Conservation (phyloP, 1,140 invertebrate genomes). For the Chironomus striatipennis region DNA sequence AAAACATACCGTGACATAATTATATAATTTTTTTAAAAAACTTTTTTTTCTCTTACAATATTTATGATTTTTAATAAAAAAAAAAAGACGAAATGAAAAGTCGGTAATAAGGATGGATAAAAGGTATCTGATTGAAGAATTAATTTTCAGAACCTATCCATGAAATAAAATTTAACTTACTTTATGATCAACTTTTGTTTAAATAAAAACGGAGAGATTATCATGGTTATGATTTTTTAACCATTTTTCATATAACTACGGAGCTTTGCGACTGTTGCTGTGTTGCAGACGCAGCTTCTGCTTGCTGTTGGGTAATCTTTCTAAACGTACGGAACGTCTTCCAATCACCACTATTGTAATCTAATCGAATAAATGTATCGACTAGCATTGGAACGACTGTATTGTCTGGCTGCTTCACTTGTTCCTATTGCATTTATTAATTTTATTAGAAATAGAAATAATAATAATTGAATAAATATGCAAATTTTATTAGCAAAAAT, state of each 20-base stretch:
- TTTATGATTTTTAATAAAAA: no score
- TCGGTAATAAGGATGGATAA: no score
- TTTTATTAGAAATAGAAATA: no score
- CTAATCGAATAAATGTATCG: conserved; percentile 81
- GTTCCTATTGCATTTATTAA: conserved; percentile 41
- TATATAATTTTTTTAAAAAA: no score
- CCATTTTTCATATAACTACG: conserved; percentile 26
- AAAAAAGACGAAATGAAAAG: no score
- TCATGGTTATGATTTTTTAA: conserved; percentile 24
- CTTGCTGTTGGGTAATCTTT: conserved; percentile 33
- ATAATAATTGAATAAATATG: conserved; percentile 4
- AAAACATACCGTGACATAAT: no score
- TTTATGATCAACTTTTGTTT: no score
- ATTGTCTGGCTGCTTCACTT: conserved; percentile 51
- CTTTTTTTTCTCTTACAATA: no score
- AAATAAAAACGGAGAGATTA: background rate
- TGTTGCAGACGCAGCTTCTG: background rate
- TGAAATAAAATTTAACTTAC: no score
- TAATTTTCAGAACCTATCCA: no score
- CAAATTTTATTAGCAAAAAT: conserved; percentile 17
- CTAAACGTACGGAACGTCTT: conserved; percentile 69
- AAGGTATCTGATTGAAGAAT: no score
- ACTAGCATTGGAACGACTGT: conserved; percentile 53
- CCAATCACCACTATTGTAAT: conserved; percentile 80
- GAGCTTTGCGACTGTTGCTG: conserved; percentile 27